Base-by-base conservation (phyloP, 2,797 vertebrate genomes). In the Hoplostethus mediterraneus region DNA sequence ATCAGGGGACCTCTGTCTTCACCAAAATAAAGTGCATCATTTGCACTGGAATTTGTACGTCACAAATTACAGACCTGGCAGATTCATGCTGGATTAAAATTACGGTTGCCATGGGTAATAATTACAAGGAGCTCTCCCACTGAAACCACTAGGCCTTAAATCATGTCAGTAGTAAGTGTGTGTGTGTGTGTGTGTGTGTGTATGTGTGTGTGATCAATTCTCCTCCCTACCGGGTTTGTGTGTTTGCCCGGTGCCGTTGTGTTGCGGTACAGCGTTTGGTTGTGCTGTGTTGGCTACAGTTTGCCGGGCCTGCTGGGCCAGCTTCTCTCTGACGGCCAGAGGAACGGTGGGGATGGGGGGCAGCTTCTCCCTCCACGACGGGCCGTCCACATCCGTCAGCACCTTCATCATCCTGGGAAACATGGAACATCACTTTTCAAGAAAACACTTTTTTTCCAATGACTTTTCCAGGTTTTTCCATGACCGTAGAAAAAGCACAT, bases 321-420 rank as follows among this genome's bases (percentile, higher is more conserved):
- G 93, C 62, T 93, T 95, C 21, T 76, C 95, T 91, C 95, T 94
- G 48, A 95, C 91, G 7, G 95, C 94, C 79, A 96, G 31, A 0
- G 97, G 96, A 6, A 99, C 96, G 0, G 93, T 76, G 6, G 97
- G 97, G 82, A 97, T 95, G 3, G 95, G 91, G 0, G 97, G 97
- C 52, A 98, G 95, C 82, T 97, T 97, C 82, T 96, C 94, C 70
- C 97, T 95, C 97, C 97, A 99, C 9, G 93, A 91, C 0, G 85
- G 86, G 0, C 97, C 97, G 17, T 97, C 95, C 2, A 92, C 94
- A 63, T 97, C 96, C 48, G 94, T 92, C 73, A 99, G 91, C 3
- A 91, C 96, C 91, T 96, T 97, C 9, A 95, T 96, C 96, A 98
- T 98, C 91, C 97, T 99, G 86, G 86, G 3, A 63, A 17, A 83